Conservation (phyloP, 2,888 invertebrate species). For the Scaptomyza cyrtandrae region DNA sequence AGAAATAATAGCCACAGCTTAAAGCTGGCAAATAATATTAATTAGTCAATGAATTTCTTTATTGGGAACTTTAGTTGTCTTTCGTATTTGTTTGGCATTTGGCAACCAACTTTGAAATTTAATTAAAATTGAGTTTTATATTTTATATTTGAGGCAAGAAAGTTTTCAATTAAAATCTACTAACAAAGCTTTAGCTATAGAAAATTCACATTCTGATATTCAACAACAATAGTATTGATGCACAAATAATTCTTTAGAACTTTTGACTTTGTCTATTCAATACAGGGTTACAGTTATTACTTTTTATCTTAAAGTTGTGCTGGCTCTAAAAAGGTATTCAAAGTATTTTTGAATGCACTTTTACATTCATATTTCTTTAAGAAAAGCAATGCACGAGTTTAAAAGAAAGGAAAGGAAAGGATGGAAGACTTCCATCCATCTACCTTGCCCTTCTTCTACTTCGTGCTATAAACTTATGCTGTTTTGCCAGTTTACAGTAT, state of each 20-base stretch:
- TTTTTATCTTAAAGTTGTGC: background rate
- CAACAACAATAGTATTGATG: no score
- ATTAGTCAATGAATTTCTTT: background rate
- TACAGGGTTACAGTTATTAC: no score
- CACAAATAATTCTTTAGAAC: background rate
- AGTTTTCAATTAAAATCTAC: no score
- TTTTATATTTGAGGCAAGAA: background rate
- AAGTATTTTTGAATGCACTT: background rate
- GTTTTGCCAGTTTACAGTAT: conserved; percentile 74
- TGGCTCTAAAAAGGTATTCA: background rate
- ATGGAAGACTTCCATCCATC: conserved; percentile 2
- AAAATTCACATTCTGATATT: no score
- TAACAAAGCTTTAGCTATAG: no score
- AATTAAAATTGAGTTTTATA: background rate
- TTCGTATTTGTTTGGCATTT: background rate
- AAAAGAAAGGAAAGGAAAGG: background rate
- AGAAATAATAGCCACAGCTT: conserved; percentile 9
- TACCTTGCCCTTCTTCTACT: background rate
- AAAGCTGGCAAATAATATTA: conserved; percentile 17
- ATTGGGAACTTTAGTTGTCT: background rate
- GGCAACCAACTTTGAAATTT: background rate
- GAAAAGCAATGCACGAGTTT: background rate
- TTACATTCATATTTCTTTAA: background rate
- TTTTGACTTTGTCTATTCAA: no score
- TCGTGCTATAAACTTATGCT: conserved; percentile 65